phyloP scores from a whole-genome alignment of 2,797 vertebrate species.

The Chelonia mydas region DNA sequence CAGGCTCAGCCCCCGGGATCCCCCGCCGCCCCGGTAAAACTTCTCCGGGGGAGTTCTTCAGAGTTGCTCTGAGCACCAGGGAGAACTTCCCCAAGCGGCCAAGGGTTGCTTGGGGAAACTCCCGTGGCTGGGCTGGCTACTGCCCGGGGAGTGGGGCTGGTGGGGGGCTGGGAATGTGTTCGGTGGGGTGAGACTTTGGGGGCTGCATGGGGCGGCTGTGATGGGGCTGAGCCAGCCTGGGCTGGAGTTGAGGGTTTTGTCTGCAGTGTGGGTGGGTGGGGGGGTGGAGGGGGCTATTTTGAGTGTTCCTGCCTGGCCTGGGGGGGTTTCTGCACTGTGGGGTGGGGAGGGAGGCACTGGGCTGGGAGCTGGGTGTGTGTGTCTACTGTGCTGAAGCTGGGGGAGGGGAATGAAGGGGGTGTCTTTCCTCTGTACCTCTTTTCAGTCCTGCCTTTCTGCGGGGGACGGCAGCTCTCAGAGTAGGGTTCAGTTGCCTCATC shows the following conservation, averaged over 20 bases:
- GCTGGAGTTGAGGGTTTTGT: too few relatives aligned
- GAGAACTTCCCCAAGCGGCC: background rate
- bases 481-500: background rate
- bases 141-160: background rate
- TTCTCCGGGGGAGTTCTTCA: background rate
- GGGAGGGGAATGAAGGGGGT: rapidly evolving
- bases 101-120: rapidly evolving
- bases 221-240: too few relatives aligned
- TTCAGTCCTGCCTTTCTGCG: background rate
- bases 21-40: background rate
- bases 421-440: background rate
- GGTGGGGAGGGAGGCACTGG: rapidly evolving
- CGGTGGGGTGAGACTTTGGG: background rate
- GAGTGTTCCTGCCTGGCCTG: background rate
- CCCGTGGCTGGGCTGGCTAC: too few relatives aligned
- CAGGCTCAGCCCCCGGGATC: background rate
- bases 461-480: background rate
- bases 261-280: too few relatives aligned
- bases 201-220: too few relatives aligned
- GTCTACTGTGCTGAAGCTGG: background rate
- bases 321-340: background rate
- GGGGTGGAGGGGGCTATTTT: too few relatives aligned
- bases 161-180: background rate
- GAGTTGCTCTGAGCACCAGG: rapidly evolving
- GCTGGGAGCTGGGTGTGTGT: background rate